phyloP scores from a whole-genome alignment of 2,888 invertebrate species.

The Chaitophorus viminalis region DNA sequence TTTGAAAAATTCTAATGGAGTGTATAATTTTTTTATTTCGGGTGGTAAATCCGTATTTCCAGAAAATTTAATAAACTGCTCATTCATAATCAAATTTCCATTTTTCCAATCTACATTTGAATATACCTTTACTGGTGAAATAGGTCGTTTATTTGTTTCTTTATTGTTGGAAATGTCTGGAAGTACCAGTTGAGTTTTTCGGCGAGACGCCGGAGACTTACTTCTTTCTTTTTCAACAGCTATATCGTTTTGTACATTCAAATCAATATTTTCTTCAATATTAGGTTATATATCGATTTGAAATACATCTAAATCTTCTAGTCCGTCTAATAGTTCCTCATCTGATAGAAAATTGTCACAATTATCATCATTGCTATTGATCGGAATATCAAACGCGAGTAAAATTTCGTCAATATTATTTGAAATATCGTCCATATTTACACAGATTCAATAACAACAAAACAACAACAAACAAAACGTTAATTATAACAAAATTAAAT shows the following conservation, averaged over 20 bases:
- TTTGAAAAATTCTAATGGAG: background rate
- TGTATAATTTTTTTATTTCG: conserved; percentile 12
- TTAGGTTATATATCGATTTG: conserved; percentile 9
- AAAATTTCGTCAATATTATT: conserved; percentile 22
- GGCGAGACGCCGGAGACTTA: background rate
- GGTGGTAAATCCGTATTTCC: conserved; percentile 17
- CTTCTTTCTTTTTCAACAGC: conserved; percentile 14
- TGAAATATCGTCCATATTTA: conserved; percentile 14
- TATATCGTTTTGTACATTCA: conserved; percentile 3
- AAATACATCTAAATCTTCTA: conserved; percentile 21
- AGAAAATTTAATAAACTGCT: conserved; percentile 11
- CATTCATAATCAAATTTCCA: conserved; percentile 20
- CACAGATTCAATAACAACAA: conserved; percentile 6
- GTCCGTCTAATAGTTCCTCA: conserved; percentile 13
- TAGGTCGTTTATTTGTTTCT: conserved; percentile 19
- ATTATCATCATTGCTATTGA: conserved; percentile 18
- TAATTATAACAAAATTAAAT: conserved; percentile 1
- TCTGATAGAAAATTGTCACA: background rate
- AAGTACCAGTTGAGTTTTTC: conserved; percentile 5
- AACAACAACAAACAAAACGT: background rate
- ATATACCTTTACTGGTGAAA: conserved; percentile 24
- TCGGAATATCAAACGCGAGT: conserved; percentile 17
- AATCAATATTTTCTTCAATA: background rate
- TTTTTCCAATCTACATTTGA: conserved; percentile 13
- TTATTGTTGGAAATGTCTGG: conserved; percentile 1